Evolutionary conservation across 2,113 vertebrate genomes (phyloP).

Genomic region (Aramus guarauna): DNA sequence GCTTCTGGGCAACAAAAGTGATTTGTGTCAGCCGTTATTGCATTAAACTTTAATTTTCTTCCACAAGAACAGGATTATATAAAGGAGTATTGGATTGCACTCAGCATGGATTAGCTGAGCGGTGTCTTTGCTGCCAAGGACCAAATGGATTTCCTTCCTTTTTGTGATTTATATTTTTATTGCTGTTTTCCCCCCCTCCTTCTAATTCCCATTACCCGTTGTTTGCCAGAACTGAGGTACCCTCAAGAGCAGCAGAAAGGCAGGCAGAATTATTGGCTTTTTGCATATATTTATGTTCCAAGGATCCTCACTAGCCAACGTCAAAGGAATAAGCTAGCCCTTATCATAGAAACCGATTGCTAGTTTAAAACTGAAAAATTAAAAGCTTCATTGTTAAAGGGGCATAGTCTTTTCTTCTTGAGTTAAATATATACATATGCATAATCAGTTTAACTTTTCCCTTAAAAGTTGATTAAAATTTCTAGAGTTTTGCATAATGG

Average conservation of each 20-base stretch:
- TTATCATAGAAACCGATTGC: slow-evolving; percentile 2
- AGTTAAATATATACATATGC: background rate
- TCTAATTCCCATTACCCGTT: slow-evolving; percentile 77
- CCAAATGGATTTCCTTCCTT: slow-evolving; percentile 81
- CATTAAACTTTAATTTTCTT: slow-evolving; percentile 88
- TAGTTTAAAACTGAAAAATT: slow-evolving; percentile 53
- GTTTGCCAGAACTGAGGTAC: slow-evolving; percentile 73
- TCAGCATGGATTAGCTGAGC: slow-evolving; percentile 79
- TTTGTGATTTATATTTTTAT: slow-evolving; percentile 83
- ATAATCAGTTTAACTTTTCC: background rate
- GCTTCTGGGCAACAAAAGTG: slow-evolving; percentile 81
- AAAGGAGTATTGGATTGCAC: slow-evolving; percentile 83
- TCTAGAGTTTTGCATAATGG: background rate
- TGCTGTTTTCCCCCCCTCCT: slow-evolving; percentile 66
- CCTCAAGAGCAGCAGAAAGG: slow-evolving; percentile 67
- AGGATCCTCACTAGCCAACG: slow-evolving; percentile 33
- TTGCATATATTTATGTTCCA: slow-evolving; percentile 74
- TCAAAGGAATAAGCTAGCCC: slow-evolving; percentile 53
- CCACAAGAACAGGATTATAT: slow-evolving; percentile 78
- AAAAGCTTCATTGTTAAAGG: slow-evolving; percentile 13
- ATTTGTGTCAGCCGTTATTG: slow-evolving; percentile 83
- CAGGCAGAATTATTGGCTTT: slow-evolving; percentile 74
- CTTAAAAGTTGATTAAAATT: background rate
- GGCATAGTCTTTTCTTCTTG: background rate
- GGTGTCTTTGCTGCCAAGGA: slow-evolving; percentile 77